phyloP scores from a whole-genome alignment of 2,888 invertebrate species.

The Hirtodrosophila cameraria region DNA sequence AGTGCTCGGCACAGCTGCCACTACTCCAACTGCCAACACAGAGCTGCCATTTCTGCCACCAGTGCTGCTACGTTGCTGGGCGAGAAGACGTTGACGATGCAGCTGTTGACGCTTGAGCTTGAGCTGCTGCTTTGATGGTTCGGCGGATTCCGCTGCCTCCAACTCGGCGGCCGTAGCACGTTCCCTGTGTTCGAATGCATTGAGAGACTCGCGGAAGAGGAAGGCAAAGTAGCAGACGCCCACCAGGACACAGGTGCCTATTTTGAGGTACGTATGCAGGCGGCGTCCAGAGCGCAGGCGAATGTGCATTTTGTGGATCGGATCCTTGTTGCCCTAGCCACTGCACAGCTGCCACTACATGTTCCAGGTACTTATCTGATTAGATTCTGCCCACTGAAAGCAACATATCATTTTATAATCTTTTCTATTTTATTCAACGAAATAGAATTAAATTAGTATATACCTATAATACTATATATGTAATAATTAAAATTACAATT shows the following conservation, averaged over 20 bases:
- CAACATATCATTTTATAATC: no score
- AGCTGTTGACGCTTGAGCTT: constrained; percentile 65
- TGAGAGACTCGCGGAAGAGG: constrained; percentile 82
- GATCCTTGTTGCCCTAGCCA: constrained; percentile 21
- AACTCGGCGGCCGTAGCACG: constrained; percentile 54
- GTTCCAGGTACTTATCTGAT: constrained; percentile 10
- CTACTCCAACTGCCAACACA: constrained; percentile 15
- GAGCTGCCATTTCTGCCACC: constrained; percentile 21
- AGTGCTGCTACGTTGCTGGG: constrained; percentile 24
- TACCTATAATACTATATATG: no score
- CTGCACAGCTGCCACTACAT: constrained; percentile 44
- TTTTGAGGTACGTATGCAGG: constrained; percentile 81
- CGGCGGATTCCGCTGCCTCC: constrained; percentile 39
- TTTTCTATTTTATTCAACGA: no score
- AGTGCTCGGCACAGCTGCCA: constrained; percentile 66
- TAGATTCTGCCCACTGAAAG: neutral
- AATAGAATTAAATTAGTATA: no score
- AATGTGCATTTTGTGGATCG: constrained; percentile 72
- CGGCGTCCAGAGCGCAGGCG: constrained; percentile 81
- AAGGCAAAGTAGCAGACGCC: constrained; percentile 82
- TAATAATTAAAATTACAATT: no score
- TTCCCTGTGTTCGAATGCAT: constrained; percentile 82
- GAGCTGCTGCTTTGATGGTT: constrained; percentile 71
- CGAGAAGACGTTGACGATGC: constrained; percentile 41
- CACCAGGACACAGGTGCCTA: constrained; percentile 76